These are phyloP conservation scores for Trochalopteron elliotii DNA, from an alignment of 2,113 vertebrate species.

Conservation along the genomic window DNA sequence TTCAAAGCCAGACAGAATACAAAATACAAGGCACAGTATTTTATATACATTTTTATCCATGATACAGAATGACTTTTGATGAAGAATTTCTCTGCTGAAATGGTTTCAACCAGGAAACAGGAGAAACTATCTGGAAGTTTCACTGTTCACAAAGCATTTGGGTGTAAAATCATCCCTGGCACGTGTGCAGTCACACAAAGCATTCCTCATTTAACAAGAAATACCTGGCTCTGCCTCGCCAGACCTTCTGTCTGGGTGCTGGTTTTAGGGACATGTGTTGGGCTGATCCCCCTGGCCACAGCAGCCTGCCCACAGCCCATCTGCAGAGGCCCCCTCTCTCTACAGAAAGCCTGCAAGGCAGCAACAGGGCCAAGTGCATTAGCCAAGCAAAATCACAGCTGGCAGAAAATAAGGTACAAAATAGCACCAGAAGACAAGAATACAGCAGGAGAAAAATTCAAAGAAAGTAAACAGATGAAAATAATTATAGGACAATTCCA, in stretches of 20 bases:
- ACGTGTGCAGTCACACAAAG: rapidly evolving
- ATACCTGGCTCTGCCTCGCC: background rate
- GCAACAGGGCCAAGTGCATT: background rate
- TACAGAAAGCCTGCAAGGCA: background rate
- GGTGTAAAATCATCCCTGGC: background rate
- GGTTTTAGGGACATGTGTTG: background rate
- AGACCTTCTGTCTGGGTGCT: background rate
- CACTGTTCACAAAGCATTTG: background rate
- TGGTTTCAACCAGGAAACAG: background rate
- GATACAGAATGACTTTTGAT: background rate
- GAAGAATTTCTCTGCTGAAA: background rate
- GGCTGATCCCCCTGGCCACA: background rate
- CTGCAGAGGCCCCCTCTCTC: background rate
- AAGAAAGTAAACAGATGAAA: background rate
- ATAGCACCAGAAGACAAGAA: background rate
- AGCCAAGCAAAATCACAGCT: background rate
- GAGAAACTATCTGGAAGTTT: background rate
- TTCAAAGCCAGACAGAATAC: background rate
- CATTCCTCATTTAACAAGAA: background rate
- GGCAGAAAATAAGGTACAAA: background rate
- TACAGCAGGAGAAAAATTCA: background rate
- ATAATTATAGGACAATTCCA: background rate
- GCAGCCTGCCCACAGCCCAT: background rate
- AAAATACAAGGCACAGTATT: background rate
- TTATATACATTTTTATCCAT: background rate